Conservation (phyloP, 2,797 vertebrate genomes). For the Cynopterus sphinx region DNA sequence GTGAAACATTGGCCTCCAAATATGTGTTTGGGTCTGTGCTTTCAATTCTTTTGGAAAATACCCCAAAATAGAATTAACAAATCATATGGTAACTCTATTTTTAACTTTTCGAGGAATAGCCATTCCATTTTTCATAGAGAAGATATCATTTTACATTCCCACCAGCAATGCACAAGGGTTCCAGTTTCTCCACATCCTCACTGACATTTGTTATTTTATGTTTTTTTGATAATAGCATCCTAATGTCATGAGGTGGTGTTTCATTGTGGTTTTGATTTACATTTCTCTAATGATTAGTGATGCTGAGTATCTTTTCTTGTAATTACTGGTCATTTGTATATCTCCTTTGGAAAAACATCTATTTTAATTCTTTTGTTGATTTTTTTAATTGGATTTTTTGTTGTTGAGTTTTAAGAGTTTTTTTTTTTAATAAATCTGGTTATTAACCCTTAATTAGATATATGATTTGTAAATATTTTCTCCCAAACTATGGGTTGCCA, state of each 20-base stretch:
- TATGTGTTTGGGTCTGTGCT: background rate
- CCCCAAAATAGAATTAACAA: background rate
- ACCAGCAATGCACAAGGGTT: background rate
- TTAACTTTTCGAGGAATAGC: background rate
- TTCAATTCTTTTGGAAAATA: background rate
- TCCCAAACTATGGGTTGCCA: background rate
- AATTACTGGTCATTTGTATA: background rate
- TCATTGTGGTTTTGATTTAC: background rate
- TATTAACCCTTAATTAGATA: background rate
- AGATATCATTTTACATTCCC: background rate
- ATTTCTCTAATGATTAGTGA: background rate
- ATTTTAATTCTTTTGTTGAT: background rate
- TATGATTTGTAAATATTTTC: constrained; percentile 5
- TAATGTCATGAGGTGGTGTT: background rate
- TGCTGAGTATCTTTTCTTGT: background rate
- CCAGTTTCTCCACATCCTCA: background rate
- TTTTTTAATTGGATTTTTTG: background rate
- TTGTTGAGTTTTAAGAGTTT: background rate
- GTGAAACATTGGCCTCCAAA: background rate
- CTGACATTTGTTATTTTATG: background rate
- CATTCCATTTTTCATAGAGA: background rate
- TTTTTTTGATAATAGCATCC: background rate
- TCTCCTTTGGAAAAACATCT: background rate
- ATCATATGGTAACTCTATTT: background rate
- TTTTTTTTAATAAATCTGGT: background rate